Conservation (phyloP, 2,797 vertebrate genomes). For the Salarias fasciatus region DNA sequence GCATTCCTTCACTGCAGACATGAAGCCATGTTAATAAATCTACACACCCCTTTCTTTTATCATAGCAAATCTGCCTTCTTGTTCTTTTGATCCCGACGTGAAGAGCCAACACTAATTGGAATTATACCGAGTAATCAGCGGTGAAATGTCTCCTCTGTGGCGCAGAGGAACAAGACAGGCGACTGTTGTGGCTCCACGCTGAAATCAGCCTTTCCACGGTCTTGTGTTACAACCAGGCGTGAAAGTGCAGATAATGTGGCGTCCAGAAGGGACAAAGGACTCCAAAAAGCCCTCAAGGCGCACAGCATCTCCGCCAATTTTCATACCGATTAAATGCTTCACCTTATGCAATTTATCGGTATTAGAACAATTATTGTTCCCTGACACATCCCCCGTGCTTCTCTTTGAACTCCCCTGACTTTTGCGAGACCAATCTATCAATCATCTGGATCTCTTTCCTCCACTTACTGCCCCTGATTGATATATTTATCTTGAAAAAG, state of each 20-base stretch:
- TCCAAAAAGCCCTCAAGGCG: conserved; percentile 48
- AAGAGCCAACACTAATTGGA: conserved; percentile 67
- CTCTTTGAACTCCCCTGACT: background rate
- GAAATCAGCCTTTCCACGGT: conserved; percentile 65
- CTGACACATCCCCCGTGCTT: conserved; percentile 18
- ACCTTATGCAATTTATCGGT: conserved; percentile 65
- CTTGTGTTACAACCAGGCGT: conserved; percentile 75
- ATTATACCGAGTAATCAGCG: conserved; percentile 74
- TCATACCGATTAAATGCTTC: conserved; percentile 81
- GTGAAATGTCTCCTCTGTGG: conserved; percentile 54
- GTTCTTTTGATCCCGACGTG: conserved; percentile 12
- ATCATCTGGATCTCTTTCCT: too few species aligned
- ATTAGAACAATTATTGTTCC: conserved; percentile 73
- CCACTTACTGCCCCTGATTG: too few species aligned
- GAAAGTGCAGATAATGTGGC: conserved; percentile 74
- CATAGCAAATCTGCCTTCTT: background rate
- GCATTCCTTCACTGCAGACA: conserved; percentile 13
- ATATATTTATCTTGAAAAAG: too few species aligned
- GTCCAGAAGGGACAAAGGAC: conserved; percentile 71
- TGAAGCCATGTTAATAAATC: background rate
- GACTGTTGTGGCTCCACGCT: conserved; percentile 51
- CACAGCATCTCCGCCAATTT: conserved; percentile 64
- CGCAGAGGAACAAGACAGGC: conserved; percentile 50
- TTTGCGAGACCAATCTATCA: background rate
- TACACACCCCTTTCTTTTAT: background rate